These are phyloP conservation scores for Malurus splendens DNA, from an alignment of 2,797 vertebrate species.

Conservation along the genomic window DNA sequence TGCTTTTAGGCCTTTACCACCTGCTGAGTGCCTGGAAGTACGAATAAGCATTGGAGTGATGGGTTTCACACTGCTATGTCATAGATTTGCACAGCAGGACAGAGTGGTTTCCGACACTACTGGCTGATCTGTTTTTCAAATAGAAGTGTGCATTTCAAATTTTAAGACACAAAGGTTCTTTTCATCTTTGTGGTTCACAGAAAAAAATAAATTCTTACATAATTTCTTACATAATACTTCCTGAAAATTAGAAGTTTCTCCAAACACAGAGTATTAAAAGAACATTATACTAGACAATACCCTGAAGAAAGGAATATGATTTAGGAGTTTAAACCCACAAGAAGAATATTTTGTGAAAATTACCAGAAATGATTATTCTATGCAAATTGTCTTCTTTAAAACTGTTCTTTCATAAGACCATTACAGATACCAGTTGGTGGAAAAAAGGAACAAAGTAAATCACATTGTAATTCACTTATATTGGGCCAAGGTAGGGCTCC, in stretches of 20 bases:
- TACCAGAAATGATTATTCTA: neutral
- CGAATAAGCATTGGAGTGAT: neutral
- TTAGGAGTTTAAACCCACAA: neutral
- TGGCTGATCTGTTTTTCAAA: neutral
- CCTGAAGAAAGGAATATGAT: neutral
- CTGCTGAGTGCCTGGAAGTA: neutral
- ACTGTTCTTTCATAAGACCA: neutral
- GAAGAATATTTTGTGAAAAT: conserved; percentile 4
- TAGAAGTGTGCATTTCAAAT: neutral
- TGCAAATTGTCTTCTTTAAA: neutral
- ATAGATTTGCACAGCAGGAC: neutral
- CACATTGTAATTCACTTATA: neutral
- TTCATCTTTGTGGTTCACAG: neutral
- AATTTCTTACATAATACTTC: neutral
- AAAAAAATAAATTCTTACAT: neutral
- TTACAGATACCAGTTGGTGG: neutral
- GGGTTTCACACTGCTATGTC: neutral
- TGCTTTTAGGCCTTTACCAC: conserved; percentile 9
- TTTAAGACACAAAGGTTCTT: neutral
- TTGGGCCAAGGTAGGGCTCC: neutral
- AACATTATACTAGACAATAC: neutral
- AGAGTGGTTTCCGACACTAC: neutral
- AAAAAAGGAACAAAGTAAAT: neutral
- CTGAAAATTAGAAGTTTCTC: neutral
- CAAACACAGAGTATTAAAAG: neutral